A percentile compares a stretch with the other conserved stretches of the same genome.
Conservation (phyloP, 1,140 invertebrate species). For the Cecropterus lyciades region DNA sequence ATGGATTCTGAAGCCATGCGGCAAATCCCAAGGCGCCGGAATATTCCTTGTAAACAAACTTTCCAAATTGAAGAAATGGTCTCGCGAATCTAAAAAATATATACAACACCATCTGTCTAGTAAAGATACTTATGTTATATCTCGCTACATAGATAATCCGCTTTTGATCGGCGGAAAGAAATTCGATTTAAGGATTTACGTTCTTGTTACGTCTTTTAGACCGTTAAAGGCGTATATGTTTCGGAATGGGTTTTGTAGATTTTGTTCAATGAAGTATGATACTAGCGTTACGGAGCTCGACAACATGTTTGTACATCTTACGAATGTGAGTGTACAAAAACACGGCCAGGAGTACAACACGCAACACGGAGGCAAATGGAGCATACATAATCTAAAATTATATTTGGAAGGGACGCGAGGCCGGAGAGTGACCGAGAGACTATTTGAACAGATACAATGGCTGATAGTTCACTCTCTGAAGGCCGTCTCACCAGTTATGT, state of each 20-base stretch:
- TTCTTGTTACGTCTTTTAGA: constrained; percentile 92
- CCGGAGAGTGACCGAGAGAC: constrained; percentile 92
- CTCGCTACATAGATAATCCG: constrained; percentile 94
- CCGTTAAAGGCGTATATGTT: constrained; percentile 94
- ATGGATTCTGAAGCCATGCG: constrained; percentile 99
- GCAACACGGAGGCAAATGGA: constrained; percentile 97
- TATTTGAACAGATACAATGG: constrained; percentile 95
- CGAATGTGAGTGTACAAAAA: constrained; percentile 95
- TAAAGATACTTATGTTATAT: constrained; percentile 96
- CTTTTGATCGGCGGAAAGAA: constrained; percentile 94
- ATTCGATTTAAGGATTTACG: constrained; percentile 93
- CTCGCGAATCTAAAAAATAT: constrained; percentile 91
- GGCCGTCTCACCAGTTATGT: constrained; percentile 93
- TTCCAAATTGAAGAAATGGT: constrained; percentile 95
- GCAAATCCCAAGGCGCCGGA: constrained; percentile 94
- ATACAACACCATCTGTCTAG: constrained; percentile 91
- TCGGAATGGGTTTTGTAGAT: constrained; percentile 92
- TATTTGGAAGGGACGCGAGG: constrained; percentile 96
- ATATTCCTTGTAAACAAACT: constrained; percentile 96
- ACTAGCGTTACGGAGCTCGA: constrained; percentile 91
- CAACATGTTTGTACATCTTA: constrained; percentile 95
- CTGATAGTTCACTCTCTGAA: constrained; percentile 93
- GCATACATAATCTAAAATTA: constrained; percentile 94
- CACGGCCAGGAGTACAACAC: constrained; percentile 96
- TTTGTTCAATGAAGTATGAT: constrained; percentile 93